Percentiles rank a stretch among this genome's conserved stretches.
phyloP scores from a whole-genome alignment of 2,888 invertebrate species.

The Sycophila texana region DNA sequence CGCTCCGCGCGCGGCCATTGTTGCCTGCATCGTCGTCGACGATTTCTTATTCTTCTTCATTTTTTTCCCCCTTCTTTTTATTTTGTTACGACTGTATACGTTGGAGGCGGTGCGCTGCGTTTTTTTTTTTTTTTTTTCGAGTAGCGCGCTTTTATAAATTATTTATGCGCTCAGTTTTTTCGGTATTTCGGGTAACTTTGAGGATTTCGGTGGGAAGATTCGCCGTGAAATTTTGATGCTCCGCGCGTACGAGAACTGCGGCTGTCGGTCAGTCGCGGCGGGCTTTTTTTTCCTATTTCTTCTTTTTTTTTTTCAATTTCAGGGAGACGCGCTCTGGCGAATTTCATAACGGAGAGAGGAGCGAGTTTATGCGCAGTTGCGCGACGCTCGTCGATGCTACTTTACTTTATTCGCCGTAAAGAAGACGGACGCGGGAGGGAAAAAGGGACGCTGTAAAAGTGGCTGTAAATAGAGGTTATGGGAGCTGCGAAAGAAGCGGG shows the following conservation, averaged over 20 bases:
- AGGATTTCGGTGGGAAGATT: no score
- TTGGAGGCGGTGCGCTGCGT: no score
- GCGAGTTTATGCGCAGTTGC: conserved; percentile 10
- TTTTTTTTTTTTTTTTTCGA: no score
- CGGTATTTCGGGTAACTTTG: no score
- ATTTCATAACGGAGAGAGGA: neutral
- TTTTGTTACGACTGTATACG: no score
- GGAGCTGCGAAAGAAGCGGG: neutral
- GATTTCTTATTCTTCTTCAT: no score
- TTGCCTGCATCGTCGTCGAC: neutral
- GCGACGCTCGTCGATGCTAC: neutral
- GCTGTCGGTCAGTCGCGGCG: neutral
- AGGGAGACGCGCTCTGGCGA: neutral
- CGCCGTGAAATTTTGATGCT: conserved; percentile 3
- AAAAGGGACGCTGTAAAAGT: conserved; percentile 14
- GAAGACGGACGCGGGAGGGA: conserved; percentile 6
- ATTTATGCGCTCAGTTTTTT: no score
- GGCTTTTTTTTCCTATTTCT: no score
- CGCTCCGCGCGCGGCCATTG: neutral
- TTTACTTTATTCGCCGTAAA: conserved; percentile 37
- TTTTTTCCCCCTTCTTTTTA: no score
- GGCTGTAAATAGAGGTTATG: neutral
- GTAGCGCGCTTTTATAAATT: no score
- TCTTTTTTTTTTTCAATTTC: no score
- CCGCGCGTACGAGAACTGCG: neutral